Evolutionary conservation across 35 echinoderm and acorn worm genomes (phyloP), one percentile per base, ranked within the genome.

Genomic region (Holothuria glaberrima): DNA sequence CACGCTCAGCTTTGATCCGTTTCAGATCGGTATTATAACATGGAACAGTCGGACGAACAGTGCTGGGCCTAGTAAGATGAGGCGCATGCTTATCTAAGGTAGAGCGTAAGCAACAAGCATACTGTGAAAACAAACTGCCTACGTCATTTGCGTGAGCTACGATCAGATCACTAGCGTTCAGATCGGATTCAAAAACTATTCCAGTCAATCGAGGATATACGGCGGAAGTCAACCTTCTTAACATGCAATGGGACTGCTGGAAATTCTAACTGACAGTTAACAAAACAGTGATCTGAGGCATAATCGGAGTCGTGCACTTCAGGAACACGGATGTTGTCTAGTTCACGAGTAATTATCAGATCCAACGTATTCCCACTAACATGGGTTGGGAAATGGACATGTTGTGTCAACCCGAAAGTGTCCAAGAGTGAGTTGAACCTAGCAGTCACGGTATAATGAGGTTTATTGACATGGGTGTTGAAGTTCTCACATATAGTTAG

Each of bases 131-230:
- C 63, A 66, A 66, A 66, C 12, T 1, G 30, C 12, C 22, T 20
- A 66, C 6, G 19, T 66, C 63, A 66, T 66, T 66, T n/a, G n/a
- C n/a, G n/a, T n/a, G n/a, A n/a, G n/a, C n/a, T n/a, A n/a, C n/a
- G n/a, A n/a, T n/a, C n/a, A 75, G 28, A 17, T 75, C 71, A 75
- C 71, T 75, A 75, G 38, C 18, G 27, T 75, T 75, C 18, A 75
- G 71, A 21, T 75, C 71, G 21, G 28, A 75, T 12, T 75, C 28
- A 45, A 75, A 75, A 29, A 32, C 6, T n/a, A n/a, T n/a, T n/a
- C n/a, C n/a, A n/a, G n/a, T n/a, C n/a, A n/a, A n/a, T n/a, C n/a
- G n/a, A n/a, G 30, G 71, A 75, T 75, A 75, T 9, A 29, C 71
- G 71, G 18, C 71, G 71, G 28, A 75, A 75, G 5, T 75, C 28